Percentiles rank a stretch among this genome's conserved stretches.
Evolutionary conservation across 1,140 invertebrate species (phyloP).

Genomic region (Aradophagus sp.): DNA sequence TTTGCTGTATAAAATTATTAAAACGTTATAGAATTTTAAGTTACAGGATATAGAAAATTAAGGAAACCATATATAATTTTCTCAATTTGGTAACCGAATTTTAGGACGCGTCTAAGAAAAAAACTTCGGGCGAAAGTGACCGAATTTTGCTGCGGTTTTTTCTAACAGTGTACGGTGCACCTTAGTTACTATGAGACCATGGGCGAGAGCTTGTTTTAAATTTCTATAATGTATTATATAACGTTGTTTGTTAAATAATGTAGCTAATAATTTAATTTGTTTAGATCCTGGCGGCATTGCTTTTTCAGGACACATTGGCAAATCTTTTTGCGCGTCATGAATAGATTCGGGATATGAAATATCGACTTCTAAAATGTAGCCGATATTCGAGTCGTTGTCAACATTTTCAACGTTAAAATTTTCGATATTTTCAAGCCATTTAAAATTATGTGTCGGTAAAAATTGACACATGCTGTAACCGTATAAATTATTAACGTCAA

Average conservation of each 20-base stretch:
- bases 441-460: slow-evolving; percentile 40
- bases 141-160: no score
- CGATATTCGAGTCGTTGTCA: neutral
- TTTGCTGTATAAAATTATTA: no score
- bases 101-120: no score
- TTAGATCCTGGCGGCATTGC: slow-evolving; percentile 1
- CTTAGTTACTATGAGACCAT: slow-evolving; percentile 7
- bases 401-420: slow-evolving; percentile 7
- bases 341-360: neutral
- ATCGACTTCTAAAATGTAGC: slow-evolving; percentile 13
- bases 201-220: slow-evolving; percentile 9
- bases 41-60: no score
- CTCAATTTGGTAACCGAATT: no score
- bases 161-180: neutral
- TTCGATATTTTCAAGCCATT: slow-evolving; percentile 31
- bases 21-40: no score
- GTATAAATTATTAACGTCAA: slow-evolving; percentile 58
- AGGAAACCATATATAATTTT: no score
- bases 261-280: slow-evolving; percentile 1
- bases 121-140: no score
- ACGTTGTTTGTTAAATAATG: neutral
- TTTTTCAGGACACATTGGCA: slow-evolving; percentile 2
- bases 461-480: slow-evolving; percentile 48
- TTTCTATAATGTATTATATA: slow-evolving; percentile 11
- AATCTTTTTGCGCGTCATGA: neutral